Base-by-base conservation (phyloP, 2,888 invertebrate species). In the Leptarthrus brevirostris region DNA sequence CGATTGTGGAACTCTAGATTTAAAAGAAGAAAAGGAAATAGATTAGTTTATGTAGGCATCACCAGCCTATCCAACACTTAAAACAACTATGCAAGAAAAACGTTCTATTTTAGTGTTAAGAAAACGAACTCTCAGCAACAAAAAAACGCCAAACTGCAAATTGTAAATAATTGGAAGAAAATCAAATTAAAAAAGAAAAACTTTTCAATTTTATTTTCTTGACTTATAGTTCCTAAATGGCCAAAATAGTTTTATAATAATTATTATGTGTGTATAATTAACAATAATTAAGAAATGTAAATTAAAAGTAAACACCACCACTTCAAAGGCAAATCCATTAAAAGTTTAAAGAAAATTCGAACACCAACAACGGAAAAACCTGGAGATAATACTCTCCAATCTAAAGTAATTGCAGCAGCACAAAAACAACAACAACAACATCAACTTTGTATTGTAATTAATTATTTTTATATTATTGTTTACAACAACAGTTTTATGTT, bases 1-100 rank as follows among this genome's bases (percentile, higher is more conserved):
- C 78, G 93, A 90, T 61, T 92, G 92, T 76, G 92, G 91, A 79
- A 93, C 90, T 79, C 90, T 90, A 87, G 75, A n/a, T n/a, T n/a
- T 87, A 14, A n/a, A 20, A 2, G n/a, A 26, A 30, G 22, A 52
- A 8, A n/a, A 47, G 1, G 49, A 49, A 22, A 14, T 5, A 54
- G 26, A 56, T 26, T 56, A 30, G 26, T 56, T 16, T 56, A 74
- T 64, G 52, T 24, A 73, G 47, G 64, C 20, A 20, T 26, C 53
- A 66, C 40, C 52, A 24, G 54, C 54, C 54, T 49, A 74, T 24
- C 36, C 64, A 71, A 72, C 58, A 75, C 16, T 56, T 44, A 75
- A 73, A 74, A 76, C 71, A 73, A 74, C 74, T 76, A 76, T 76
- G 74, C 74, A 76, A 56, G 52, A 61, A 70, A 74, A 74, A 72